A percentile compares a stretch with the other conserved stretches of the same genome.
Evolutionary conservation across 1,140 invertebrate genomes (phyloP).

Genomic region (Pogonomyrmex barbatus): DNA sequence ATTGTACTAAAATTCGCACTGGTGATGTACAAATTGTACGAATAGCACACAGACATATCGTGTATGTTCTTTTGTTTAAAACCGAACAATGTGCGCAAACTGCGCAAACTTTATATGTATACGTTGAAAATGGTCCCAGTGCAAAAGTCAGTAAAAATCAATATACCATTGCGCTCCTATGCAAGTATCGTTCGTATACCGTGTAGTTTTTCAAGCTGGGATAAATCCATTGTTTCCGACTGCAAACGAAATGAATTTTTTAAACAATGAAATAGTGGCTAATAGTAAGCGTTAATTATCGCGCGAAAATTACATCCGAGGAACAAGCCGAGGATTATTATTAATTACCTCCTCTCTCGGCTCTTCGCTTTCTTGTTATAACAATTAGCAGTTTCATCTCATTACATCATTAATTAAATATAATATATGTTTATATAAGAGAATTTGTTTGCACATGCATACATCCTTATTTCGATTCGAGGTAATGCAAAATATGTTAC

Average conservation of each 20-base stretch:
- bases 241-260: slow-evolving; percentile 27
- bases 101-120: slow-evolving; percentile 12
- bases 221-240: slow-evolving; percentile 22
- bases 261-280: slow-evolving; percentile 23
- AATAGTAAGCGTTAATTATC: slow-evolving; percentile 17
- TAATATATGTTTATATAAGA: neutral
- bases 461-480: neutral
- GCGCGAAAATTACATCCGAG: neutral
- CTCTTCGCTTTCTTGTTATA: neutral
- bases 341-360: neutral
- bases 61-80: slow-evolving; percentile 28
- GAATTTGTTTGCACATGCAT: neutral
- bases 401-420: slow-evolving; percentile 20
- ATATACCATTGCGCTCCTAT: neutral
- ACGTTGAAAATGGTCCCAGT: neutral
- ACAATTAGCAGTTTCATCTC: neutral
- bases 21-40: neutral
- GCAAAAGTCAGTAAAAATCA: slow-evolving; percentile 36
- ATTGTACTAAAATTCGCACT: neutral
- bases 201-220: neutral
- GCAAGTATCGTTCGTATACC: slow-evolving; percentile 2
- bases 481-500: slow-evolving; percentile 32
- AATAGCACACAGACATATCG: neutral
- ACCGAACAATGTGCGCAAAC: slow-evolving; percentile 37
- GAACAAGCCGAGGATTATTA: neutral